A percentile compares a stretch with the other conserved stretches of the same genome.
phyloP scores from a whole-genome alignment of 2,888 invertebrate genomes.

The Acronicta alni region DNA sequence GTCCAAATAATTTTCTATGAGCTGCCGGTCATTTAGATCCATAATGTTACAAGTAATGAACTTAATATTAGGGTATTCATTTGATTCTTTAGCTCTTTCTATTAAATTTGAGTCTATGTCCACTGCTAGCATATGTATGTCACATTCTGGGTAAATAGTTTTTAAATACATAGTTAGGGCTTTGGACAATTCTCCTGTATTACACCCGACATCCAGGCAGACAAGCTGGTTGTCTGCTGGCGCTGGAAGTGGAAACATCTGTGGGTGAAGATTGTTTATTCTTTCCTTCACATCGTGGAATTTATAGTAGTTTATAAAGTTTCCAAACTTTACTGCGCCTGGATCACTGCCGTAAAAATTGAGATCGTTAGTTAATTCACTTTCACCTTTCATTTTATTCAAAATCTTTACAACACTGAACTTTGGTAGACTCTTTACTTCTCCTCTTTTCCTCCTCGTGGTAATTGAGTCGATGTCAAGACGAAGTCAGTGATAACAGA shows the following conservation, averaged over 20 bases:
- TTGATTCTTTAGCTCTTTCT: conserved; percentile 90
- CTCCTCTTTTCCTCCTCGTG: too few species aligned
- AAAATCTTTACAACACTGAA: not conserved
- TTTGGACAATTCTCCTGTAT: conserved; percentile 93
- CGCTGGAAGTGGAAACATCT: conserved; percentile 79
- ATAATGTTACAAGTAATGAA: conserved; percentile 91
- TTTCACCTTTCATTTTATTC: conserved; percentile 50
- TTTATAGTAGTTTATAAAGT: conserved; percentile 96
- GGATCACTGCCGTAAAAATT: conserved; percentile 90
- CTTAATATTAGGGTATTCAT: conserved; percentile 79
- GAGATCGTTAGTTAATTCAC: conserved; percentile 64
- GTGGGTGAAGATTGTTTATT: conserved; percentile 87
- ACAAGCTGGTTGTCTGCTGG: conserved; percentile 68
- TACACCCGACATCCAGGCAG: conserved; percentile 94
- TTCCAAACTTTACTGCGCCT: conserved; percentile 94
- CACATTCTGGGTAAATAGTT: conserved; percentile 71
- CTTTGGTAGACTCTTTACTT: not conserved
- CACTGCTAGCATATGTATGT: conserved; percentile 90
- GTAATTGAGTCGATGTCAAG: too few species aligned
- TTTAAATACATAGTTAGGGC: conserved; percentile 87
- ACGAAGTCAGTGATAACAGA: too few species aligned
- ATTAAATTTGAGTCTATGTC: conserved; percentile 94
- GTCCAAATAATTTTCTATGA: conserved; percentile 85
- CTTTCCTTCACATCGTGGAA: conserved; percentile 93
- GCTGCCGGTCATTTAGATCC: conserved; percentile 68